These are phyloP conservation scores for Crotalus adamanteus DNA, from an alignment of 2,797 vertebrate species.

Conservation along the genomic window DNA sequence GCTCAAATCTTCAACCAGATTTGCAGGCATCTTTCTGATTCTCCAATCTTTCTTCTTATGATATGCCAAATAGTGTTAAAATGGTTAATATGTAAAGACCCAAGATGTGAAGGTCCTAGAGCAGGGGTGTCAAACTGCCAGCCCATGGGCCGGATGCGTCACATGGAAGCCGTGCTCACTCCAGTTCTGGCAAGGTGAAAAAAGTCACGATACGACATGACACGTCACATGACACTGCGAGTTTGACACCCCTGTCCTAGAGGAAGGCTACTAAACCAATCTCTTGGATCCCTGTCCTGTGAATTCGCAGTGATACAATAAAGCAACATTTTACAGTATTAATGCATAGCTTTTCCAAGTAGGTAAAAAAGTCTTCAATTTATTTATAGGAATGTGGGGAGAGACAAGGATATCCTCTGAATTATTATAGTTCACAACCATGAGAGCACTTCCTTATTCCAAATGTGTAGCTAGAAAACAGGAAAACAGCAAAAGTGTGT, in stretches of 20 bases:
- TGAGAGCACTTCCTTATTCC: slow-evolving; percentile 66
- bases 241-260: not conserved
- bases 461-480: slow-evolving; percentile 66
- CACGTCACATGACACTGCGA: no score
- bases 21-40: not conserved
- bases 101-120: not conserved
- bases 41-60: not conserved
- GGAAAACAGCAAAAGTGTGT: slow-evolving; percentile 62
- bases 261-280: not conserved
- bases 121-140: no score
- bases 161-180: no score
- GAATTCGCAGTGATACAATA: not conserved
- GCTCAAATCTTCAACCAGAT: not conserved
- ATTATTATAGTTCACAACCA: slow-evolving; percentile 59
- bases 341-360: slow-evolving; percentile 39
- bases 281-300: not conserved
- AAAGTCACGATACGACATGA: no score
- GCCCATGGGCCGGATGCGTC: no score
- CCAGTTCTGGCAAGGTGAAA: no score
- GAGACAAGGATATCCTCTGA: slow-evolving; percentile 71
- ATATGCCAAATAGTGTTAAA: not conserved
- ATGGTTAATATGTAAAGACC: not conserved
- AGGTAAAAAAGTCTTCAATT: slow-evolving; percentile 54
- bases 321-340: slow-evolving; percentile 14
- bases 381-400: slow-evolving; percentile 70